Base-by-base conservation (phyloP, 30 jellyfish, hydroid and myxozoan species). In the Cassiopea andromeda region DNA sequence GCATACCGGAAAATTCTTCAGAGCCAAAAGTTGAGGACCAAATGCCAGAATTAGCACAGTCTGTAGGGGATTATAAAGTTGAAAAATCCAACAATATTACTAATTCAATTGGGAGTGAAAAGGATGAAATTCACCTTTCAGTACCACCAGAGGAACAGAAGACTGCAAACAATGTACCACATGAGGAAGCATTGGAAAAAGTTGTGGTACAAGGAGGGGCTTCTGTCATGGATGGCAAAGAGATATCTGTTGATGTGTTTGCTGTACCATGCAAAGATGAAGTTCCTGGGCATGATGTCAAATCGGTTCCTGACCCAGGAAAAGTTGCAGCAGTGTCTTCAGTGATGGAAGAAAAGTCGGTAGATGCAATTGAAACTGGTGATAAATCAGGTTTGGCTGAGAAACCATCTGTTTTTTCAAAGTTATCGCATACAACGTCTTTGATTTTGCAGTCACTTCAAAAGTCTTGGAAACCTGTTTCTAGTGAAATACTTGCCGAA, bases 381-480 rank as follows among this genome's bases (percentile, higher is more conserved):
- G 57, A 70, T 54, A 70, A 17, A 70, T 19, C 15, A 19, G 38
- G 5, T 27, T 7, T 3, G 10, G 79, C 10, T 19, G 9, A 70
- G 50, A 38, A n/a, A 43, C 57, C 2, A 7, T 85, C 93, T 12
- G 87, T 59, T 58, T 83, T 83, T 47, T 58, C 85, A 16, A 75
- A 60, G 59, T 60, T 75, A 17, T 85, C 93, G 54, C 60, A 81
- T 2, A 85, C 93, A 1, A 85, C 93, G 12, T 44, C 81, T 27
- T 73, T 48, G 81, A 73, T 85, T 46, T 38, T 85, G 60, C 78
- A 73, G 74, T 74, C 87, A 45, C 49, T 85, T 58, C 59, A 47
- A 58, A 85, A 85, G 13, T 59, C 87, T 0, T 12, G 87, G 13
- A 80, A 60, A 61, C 45, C 67, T 19, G 71, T 60, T 66, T 43